Base-by-base conservation (phyloP, 2,888 invertebrate genomes). In the Lasioglossum malachurum region DNA sequence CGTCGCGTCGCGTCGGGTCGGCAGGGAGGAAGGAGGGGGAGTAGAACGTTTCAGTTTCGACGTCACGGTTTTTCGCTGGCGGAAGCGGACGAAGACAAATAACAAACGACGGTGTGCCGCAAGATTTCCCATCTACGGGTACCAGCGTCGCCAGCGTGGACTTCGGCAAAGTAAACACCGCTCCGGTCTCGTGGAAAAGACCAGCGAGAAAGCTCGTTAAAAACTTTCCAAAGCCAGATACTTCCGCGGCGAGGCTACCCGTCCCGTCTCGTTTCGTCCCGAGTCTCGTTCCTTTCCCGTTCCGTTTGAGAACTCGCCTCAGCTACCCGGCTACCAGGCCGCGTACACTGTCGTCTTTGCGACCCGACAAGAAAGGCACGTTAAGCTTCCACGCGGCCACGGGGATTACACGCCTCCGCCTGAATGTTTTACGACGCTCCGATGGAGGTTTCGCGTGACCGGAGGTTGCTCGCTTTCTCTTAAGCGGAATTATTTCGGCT, bases 151-250 rank as follows among this genome's bases (percentile, higher is more conserved):
- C 76, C 87, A 82, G 73, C 82, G 69, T 76, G 78, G 82, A 83
- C 87, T 87, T 23, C 73, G 81, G 74, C 87, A 88, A 87, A 88
- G 91, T 90, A 91, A 91, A 91, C 91, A 91, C 82, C 71, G 79
- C 73, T 60, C 73, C 85, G 76, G 80, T 76, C 81, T 80, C 82
- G 85, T 71, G 87, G 90, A 91, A 91, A 88, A 84, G 88, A 87
- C 88, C 87, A 88, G 83, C 82, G 91, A 88, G 88, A 89, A 92
- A 90, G 90, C 92, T 92, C 91, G 92, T 92, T 92, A 92, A 92
- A 92, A 92, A 92, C 86, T 92, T 92, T 90, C 85, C 87, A 87
- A 91, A 91, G 90, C 90, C 88, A 80, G 91, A 90, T 91, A 91
- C 88, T 84, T 82, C 82, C 75, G 31, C 75, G 69, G 74, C 38